phyloP scores from a whole-genome alignment of 92 coral and sea anemone genomes.

The Siderastrea siderea region DNA sequence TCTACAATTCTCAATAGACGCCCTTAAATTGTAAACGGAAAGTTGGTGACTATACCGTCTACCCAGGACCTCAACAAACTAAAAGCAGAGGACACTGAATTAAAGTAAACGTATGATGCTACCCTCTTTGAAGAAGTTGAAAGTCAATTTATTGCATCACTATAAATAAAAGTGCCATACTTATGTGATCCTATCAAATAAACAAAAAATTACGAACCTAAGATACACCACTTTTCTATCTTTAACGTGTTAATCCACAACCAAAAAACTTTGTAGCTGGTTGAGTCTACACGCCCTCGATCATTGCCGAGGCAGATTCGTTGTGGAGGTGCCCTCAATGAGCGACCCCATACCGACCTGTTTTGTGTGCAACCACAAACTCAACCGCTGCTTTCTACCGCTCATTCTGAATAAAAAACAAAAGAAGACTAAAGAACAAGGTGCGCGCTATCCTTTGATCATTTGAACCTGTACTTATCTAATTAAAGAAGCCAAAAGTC shows the following conservation, averaged over 20 bases:
- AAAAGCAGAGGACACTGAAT: too few species aligned
- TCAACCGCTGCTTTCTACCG: constrained; percentile 34
- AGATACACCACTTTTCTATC: constrained; percentile 6
- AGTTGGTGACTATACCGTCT: too few species aligned
- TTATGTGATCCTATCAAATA: neutral
- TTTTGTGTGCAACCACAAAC: constrained; percentile 53
- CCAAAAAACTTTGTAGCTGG: too few species aligned
- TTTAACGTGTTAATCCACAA: neutral
- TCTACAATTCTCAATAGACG: too few species aligned
- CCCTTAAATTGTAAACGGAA: too few species aligned
- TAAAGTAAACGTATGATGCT: too few species aligned
- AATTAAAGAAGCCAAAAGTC: constrained; percentile 42
- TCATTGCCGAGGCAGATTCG: neutral
- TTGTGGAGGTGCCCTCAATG: constrained; percentile 27
- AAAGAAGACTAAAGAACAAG: constrained; percentile 13
- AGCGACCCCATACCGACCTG: constrained; percentile 36
- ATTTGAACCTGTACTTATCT: constrained; percentile 43
- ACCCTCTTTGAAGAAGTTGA: neutral
- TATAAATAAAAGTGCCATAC: neutral
- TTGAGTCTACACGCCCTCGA: constrained; percentile 17
- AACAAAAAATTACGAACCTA: neutral
- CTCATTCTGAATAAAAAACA: constrained; percentile 38
- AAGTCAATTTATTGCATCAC: neutral
- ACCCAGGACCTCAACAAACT: too few species aligned
- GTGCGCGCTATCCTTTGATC: constrained; percentile 57